Evolutionary conservation across 2,797 vertebrate genomes (phyloP).

Genomic region (Onychomys leucogaster): DNA sequence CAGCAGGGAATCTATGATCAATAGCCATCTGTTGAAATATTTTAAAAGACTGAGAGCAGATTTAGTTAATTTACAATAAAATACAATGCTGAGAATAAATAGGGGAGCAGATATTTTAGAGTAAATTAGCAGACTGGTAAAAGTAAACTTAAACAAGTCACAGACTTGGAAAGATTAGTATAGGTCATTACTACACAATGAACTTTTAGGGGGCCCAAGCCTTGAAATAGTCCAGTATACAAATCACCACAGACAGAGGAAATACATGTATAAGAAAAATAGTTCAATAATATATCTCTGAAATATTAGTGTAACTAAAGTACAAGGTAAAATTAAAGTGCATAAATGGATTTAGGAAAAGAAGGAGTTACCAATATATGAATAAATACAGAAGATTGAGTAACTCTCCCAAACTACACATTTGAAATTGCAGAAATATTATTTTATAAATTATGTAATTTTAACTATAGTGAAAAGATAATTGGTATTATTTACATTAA

Average conservation of each 20-base stretch:
- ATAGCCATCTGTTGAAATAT: neutral
- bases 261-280: neutral
- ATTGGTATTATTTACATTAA: neutral
- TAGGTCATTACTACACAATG: neutral
- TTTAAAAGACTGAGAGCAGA: neutral
- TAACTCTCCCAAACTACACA: neutral
- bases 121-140: neutral
- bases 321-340: slow-evolving; percentile 13
- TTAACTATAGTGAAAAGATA: slow-evolving; percentile 5
- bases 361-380: neutral
- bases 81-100: neutral
- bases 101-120: neutral
- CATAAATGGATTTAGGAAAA: neutral
- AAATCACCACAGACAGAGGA: neutral
- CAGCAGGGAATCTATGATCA: neutral
- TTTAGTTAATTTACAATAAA: neutral
- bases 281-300: neutral
- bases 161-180: neutral
- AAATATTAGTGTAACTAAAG: neutral
- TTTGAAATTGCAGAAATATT: neutral
- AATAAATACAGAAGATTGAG: neutral
- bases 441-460: slow-evolving; percentile 20
- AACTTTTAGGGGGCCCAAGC: neutral
- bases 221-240: neutral
- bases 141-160: neutral